phyloP scores from a whole-genome alignment of 2,797 vertebrate genomes.

The Danio albolineatus region DNA sequence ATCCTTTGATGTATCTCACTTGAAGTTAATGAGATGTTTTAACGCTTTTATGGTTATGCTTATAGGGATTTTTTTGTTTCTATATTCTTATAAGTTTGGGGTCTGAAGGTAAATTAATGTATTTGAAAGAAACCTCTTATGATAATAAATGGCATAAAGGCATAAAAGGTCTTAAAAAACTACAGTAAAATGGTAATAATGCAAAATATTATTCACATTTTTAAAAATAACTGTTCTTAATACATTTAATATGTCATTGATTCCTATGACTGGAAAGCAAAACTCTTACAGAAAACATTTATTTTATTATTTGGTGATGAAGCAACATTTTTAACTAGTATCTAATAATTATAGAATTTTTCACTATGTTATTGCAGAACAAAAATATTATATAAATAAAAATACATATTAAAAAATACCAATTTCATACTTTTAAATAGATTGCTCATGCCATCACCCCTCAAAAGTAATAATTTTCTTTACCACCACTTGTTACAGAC shows the following conservation, averaged over 20 bases:
- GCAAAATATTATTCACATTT: background rate
- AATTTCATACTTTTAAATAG: too few relatives aligned
- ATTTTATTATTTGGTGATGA: background rate
- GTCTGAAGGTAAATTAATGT: background rate
- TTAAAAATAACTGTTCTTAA: constrained; percentile 1
- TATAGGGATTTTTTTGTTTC: too few relatives aligned
- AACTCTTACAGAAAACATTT: background rate
- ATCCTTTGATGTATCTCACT: background rate
- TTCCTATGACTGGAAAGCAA: background rate
- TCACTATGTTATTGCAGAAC: too few relatives aligned
- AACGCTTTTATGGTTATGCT: too few relatives aligned
- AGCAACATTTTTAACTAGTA: background rate
- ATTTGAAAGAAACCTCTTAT: background rate
- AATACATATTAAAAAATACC: too few relatives aligned
- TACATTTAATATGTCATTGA: background rate
- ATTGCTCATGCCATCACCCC: too few relatives aligned
- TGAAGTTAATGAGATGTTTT: background rate
- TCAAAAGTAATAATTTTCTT: too few relatives aligned
- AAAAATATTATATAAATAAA: too few relatives aligned
- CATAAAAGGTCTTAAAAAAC: too few relatives aligned
- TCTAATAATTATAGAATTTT: background rate
- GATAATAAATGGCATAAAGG: too few relatives aligned
- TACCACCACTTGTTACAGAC: too few relatives aligned
- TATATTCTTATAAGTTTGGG: background rate
- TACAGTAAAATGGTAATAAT: background rate